Percentiles rank a stretch among this genome's conserved stretches.
phyloP scores from a whole-genome alignment of 2,113 vertebrate genomes.

The human (Homo sapiens) region GRCh38 chr13:109674501-109675000 shows the following conservation, averaged over 20 bases:
- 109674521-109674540: background rate
- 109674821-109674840: background rate
- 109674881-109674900: background rate
- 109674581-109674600: background rate
- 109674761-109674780: background rate
- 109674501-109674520: background rate
- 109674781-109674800: background rate
- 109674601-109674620: background rate
- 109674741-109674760: background rate
- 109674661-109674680: background rate
- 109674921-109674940: background rate
- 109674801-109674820: background rate
- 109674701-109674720: background rate
- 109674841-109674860: background rate
- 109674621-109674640: background rate
- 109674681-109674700: background rate
- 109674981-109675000: fast-evolving
- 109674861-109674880: background rate
- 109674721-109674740: background rate
- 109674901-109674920: background rate
- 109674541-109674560: background rate
- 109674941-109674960: no score
- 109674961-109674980: background rate
- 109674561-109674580: background rate
- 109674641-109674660: no score